These are phyloP conservation scores for Diplodus sargus DNA, from an alignment of 2,797 vertebrate species.

Conservation along the genomic window DNA sequence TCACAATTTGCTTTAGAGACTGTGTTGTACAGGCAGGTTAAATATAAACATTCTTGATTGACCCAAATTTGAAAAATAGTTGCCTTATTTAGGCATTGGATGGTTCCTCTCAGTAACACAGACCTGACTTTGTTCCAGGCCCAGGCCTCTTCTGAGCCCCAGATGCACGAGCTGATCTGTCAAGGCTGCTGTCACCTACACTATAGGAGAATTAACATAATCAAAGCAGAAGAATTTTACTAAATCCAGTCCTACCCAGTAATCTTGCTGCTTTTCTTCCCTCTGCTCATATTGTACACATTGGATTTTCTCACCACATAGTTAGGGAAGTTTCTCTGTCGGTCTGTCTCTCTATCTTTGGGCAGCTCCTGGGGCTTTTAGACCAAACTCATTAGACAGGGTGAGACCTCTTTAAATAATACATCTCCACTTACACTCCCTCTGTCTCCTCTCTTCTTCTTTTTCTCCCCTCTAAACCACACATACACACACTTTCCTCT, in stretches of 20 bases:
- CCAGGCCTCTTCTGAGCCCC: slow-evolving; percentile 1
- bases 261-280: slow-evolving; percentile 41
- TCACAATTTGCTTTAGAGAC: background rate
- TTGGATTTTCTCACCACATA: slow-evolving; percentile 70
- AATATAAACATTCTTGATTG: background rate
- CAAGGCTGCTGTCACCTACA: slow-evolving; percentile 18
- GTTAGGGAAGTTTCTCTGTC: slow-evolving; percentile 70
- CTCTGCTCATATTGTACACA: slow-evolving; percentile 44
- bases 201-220: slow-evolving; percentile 39
- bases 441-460: slow-evolving; percentile 69
- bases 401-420: slow-evolving; percentile 91
- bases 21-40: background rate
- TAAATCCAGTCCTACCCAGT: slow-evolving; percentile 44
- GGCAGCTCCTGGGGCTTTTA: slow-evolving; percentile 83
- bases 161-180: slow-evolving; percentile 31
- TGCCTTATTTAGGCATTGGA: background rate
- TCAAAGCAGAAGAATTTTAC: slow-evolving; percentile 47
- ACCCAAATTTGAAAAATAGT: background rate
- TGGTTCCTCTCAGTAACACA: background rate
- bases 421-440: slow-evolving; percentile 80
- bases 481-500: slow-evolving; percentile 14
- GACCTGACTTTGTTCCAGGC: slow-evolving; percentile 5
- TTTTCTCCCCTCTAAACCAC: slow-evolving; percentile 32
- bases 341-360: slow-evolving; percentile 73
- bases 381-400: slow-evolving; percentile 88